These are phyloP conservation scores for Elgaria multicarinata DNA, from an alignment of 2,113 vertebrate species.

Conservation along the genomic window DNA sequence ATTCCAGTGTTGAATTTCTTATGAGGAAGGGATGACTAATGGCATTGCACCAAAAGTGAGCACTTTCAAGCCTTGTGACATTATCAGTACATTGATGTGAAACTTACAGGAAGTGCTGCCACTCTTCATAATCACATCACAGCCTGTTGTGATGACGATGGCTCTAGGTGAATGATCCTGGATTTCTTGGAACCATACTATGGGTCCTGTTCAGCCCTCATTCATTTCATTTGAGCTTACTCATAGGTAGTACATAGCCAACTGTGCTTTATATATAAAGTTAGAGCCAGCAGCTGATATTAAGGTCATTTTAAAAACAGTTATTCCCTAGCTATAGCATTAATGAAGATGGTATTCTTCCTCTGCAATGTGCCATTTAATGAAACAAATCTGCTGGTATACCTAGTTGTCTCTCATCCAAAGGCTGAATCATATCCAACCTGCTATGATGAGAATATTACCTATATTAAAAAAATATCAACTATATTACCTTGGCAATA, in stretches of 20 bases:
- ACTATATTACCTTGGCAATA: not conserved
- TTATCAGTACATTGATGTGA: conserved; percentile 31
- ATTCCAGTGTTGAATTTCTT: conserved; percentile 19
- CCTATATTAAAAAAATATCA: not conserved
- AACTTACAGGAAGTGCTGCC: not conserved
- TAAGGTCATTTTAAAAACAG: not conserved
- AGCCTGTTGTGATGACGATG: not conserved
- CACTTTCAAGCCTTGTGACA: not conserved
- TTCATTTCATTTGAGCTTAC: not conserved
- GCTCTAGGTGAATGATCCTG: conserved; percentile 8
- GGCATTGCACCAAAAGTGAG: not conserved
- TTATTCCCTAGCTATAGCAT: not conserved
- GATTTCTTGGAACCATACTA: conserved; percentile 13
- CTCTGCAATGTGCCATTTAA: not conserved
- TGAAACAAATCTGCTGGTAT: not conserved
- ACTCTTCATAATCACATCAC: conserved; percentile 12
- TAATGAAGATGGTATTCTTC: not conserved
- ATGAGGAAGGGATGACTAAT: conserved; percentile 27
- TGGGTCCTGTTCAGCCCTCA: not conserved
- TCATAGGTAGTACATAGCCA: not conserved
- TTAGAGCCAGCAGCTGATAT: not conserved
- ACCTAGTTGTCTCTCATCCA: not conserved
- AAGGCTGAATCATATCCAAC: not conserved
- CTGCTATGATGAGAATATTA: not conserved
- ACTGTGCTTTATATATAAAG: not conserved